Base-by-base conservation (phyloP, 2,113 vertebrate genomes). In the Tautogolabrus adspersus region DNA sequence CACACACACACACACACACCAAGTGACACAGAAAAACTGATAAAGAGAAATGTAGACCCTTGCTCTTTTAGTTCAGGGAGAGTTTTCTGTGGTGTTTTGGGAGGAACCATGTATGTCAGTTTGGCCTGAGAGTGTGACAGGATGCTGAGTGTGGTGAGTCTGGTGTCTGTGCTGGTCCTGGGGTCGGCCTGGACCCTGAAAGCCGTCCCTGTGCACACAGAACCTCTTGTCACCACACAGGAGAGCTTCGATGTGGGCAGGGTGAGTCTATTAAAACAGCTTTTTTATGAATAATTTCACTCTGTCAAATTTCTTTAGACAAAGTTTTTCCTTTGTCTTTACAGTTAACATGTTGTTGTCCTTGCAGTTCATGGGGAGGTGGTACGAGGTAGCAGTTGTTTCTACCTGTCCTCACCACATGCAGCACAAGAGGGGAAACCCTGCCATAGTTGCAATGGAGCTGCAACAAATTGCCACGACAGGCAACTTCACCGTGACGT, bases 331-430 rank as follows among this genome's bases (percentile, higher is more conserved):
- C n/a, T n/a, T n/a, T n/a, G n/a, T n/a, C n/a, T n/a, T n/a, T n/a
- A n/a, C n/a, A n/a, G n/a, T n/a, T n/a, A n/a, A 18, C 47, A n/a
- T 8, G 9, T 13, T 8, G n/a, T 26, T 67, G 12, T 67, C 2
- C 22, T 22, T 75, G 6, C 87, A 95, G 94, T 93, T 94, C 49
- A 79, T 93, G 86, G 97, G 97, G 3, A 96, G 94, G 63, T 98
- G 97, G 97, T 96, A 94, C 0, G 95, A 95, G 6, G 11, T 96
- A 0, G 96, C 94, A 0, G 77, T 95, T 0, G 96, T 93, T 12
- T 96, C 96, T 0, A 96, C 94, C 8, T 98, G 96, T 79, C 94
- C 83, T 37, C 19, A 83, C 0, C 96, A 95, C 93, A 84, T 96
- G 88, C 90, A 89, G 70, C 91, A 86, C n/a, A 88, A 96, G 82